Conservation (phyloP, 2,113 vertebrate species). For the Tachuris rubrigastra region DNA sequence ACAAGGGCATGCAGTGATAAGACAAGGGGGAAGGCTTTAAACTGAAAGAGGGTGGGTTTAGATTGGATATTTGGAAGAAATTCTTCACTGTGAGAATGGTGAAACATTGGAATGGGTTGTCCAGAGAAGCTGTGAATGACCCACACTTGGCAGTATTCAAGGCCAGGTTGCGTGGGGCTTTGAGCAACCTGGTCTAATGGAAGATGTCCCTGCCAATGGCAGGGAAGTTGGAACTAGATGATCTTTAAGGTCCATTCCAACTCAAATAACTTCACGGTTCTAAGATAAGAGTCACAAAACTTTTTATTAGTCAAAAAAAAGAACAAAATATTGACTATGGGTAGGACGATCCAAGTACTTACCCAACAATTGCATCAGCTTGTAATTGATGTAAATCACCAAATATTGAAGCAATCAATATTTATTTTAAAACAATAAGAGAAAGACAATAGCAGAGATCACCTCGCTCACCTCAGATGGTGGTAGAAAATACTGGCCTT, state of each 20-base stretch:
- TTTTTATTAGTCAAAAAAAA: neutral
- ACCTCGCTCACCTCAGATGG: neutral
- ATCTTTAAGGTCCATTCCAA: neutral
- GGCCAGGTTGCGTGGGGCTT: neutral
- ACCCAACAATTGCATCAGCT: neutral
- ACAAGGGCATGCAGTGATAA: neutral
- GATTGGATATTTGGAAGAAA: neutral
- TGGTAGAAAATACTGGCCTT: neutral
- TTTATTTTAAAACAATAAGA: neutral
- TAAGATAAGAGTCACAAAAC: neutral
- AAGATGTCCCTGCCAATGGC: neutral
- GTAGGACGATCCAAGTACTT: neutral
- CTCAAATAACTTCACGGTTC: neutral
- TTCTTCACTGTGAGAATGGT: neutral
- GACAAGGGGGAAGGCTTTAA: neutral
- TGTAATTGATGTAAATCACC: neutral
- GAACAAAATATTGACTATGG: neutral
- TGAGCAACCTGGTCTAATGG: neutral
- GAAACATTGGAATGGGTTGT: neutral
- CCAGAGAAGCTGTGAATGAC: neutral
- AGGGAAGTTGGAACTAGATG: neutral
- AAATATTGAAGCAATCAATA: neutral
- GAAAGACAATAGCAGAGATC: neutral
- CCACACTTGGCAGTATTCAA: neutral
- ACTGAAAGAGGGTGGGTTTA: neutral